phyloP scores from a whole-genome alignment of 2,888 invertebrate genomes.

The Balanococcus diminutus region DNA sequence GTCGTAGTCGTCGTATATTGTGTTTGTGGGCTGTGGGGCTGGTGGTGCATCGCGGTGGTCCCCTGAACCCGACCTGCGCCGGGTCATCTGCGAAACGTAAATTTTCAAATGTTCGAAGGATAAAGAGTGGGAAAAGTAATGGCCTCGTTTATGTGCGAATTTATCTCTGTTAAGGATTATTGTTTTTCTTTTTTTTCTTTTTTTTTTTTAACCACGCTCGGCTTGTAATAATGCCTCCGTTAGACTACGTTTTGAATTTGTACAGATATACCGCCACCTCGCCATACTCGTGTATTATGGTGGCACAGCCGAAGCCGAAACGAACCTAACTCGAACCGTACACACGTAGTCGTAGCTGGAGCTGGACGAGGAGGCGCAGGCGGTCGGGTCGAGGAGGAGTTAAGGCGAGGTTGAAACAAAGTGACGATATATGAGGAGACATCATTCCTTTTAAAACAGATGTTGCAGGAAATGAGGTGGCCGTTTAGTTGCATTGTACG shows the following conservation, averaged over 20 bases:
- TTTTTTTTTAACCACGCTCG: constrained; percentile 33
- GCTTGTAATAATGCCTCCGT: constrained; percentile 31
- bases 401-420: constrained; percentile 28
- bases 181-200: constrained; percentile 38
- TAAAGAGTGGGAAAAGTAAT: constrained; percentile 39
- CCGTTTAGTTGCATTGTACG: constrained; percentile 43
- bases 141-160: constrained; percentile 42
- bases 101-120: constrained; percentile 38
- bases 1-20: not conserved
- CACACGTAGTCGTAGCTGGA: not conserved
- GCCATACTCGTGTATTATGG: not conserved
- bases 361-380: no score
- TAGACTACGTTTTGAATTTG: no score
- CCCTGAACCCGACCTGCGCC: not conserved
- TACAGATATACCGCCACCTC: no score
- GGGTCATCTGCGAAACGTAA: not conserved
- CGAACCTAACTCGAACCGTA: not conserved
- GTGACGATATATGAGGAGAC: constrained; percentile 49
- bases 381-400: not conserved
- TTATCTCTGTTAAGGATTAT: constrained; percentile 42
- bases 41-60: not conserved
- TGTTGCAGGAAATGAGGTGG: constrained; percentile 46
- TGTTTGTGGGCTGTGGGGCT: not conserved
- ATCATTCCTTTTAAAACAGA: constrained; percentile 46
- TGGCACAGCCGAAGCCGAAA: not conserved